A percentile compares a stretch with the other conserved stretches of the same genome.
Evolutionary conservation across 2,797 vertebrate species (phyloP).

Genomic region (Chrosomus eos): DNA sequence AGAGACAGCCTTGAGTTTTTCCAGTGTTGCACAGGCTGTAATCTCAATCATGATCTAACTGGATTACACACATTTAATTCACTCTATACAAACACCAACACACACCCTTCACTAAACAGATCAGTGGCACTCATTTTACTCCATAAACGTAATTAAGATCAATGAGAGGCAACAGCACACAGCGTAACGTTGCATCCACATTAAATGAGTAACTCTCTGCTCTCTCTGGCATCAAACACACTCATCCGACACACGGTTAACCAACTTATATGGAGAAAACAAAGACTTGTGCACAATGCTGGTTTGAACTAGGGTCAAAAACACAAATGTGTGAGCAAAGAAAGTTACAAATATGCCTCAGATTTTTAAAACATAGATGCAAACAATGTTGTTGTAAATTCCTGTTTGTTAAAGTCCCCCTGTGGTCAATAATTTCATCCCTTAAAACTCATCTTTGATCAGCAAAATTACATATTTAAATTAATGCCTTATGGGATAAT

Average conservation of each 20-base stretch:
- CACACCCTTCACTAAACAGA: not conserved
- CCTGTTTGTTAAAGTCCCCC: too few species aligned
- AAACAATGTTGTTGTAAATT: too few species aligned
- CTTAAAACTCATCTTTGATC: too few species aligned
- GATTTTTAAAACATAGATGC: not conserved
- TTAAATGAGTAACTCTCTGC: not conserved
- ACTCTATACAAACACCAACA: not conserved
- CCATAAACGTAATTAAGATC: not conserved
- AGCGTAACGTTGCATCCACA: not conserved
- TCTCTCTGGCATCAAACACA: not conserved
- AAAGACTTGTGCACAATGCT: not conserved
- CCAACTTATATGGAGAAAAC: not conserved
- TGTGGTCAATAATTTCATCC: too few species aligned
- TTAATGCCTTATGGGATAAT: too few species aligned
- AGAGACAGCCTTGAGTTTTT: not conserved
- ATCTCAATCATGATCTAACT: not conserved
- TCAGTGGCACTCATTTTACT: not conserved
- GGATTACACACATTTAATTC: not conserved
- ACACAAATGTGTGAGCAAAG: not conserved
- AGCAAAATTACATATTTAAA: too few species aligned
- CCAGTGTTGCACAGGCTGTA: not conserved
- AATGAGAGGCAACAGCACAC: not conserved
- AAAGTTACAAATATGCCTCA: not conserved
- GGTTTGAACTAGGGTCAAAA: not conserved
- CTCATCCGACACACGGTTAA: not conserved